phyloP scores from a whole-genome alignment of 2,113 vertebrate species.

The Clarias macrocephalus region DNA sequence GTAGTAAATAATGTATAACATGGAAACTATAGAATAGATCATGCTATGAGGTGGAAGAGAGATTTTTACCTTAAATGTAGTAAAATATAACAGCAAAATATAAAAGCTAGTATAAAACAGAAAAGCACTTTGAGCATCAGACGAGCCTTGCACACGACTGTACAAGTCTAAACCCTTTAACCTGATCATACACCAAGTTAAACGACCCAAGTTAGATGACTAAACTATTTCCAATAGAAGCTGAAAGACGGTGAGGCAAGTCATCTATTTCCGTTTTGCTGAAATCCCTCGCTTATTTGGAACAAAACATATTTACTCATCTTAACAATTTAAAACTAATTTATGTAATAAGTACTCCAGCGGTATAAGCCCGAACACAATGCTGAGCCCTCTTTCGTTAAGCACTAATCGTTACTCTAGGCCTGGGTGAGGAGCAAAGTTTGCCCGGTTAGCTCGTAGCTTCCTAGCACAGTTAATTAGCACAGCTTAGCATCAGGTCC shows the following conservation, averaged over 20 bases:
- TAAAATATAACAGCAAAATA: neutral
- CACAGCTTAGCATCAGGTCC: neutral
- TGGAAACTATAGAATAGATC: no score
- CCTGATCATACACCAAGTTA: neutral
- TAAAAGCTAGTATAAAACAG: neutral
- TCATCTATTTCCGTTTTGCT: neutral
- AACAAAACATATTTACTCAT: neutral
- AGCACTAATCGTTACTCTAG: neutral
- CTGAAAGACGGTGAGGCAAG: neutral
- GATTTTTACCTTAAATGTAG: no score
- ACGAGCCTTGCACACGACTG: neutral
- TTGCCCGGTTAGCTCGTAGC: constrained; percentile 14
- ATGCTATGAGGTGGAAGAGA: no score
- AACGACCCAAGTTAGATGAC: neutral
- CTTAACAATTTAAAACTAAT: neutral
- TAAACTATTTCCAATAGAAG: neutral
- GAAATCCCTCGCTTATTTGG: neutral
- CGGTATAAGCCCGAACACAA: neutral
- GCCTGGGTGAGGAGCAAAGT: constrained; percentile 14
- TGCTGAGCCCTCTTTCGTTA: neutral
- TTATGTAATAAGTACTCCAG: no score
- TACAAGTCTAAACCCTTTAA: no score
- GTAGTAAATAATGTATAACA: no score
- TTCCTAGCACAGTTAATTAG: constrained; percentile 1
- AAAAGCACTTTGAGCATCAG: neutral